Base-by-base conservation (phyloP, 2,113 vertebrate species). In the Pelecanoides urinatrix region DNA sequence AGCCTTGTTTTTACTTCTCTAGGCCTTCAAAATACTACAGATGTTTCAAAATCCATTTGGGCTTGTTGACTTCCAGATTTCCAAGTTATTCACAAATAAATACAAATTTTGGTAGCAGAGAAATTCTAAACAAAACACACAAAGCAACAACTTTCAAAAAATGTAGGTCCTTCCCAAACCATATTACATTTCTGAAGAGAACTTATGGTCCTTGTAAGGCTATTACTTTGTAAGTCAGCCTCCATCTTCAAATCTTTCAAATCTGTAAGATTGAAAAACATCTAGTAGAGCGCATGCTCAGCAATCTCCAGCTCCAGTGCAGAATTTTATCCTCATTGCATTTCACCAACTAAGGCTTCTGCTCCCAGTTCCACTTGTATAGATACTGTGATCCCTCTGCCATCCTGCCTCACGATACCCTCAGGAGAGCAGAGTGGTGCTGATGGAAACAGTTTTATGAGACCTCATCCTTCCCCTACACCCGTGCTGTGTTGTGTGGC, bases 281-380 rank as follows among this genome's bases (percentile, higher is more conserved):
- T 11, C 29, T 26, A 19, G 5, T 53, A 16, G 58, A 79, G 11
- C 55, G 75, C 0, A 0, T 18, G 32, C 12, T 45, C 62, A 73
- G 44, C 55, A 55, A 45, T 9, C 16, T 73, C 17, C 63, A 88
- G 29, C 19, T 85, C 62, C 23, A 36, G 23, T 22, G 30, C 4
- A 68, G 20, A 65, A 68, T 55, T 79, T 65, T 44, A 79, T 36
- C 17, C 6, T 34, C 14, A 16, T 0, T n/a, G 38, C 20, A 32
- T n/a, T 88, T 86, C 66, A 88, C n/a, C 47, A 75, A 22, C 38
- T 18, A 56, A 71, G 61, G 29, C 59, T 79, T 90, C 70, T 84
- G 30, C 34, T 76, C 52, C 29, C 49, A 16, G 10, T 65, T 67
- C 22, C 25, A 76, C 52, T 36, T 1, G 1, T 8, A 61, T 2